phyloP scores from a whole-genome alignment of 2,797 vertebrate species.

The Acanthopagrus latus region DNA sequence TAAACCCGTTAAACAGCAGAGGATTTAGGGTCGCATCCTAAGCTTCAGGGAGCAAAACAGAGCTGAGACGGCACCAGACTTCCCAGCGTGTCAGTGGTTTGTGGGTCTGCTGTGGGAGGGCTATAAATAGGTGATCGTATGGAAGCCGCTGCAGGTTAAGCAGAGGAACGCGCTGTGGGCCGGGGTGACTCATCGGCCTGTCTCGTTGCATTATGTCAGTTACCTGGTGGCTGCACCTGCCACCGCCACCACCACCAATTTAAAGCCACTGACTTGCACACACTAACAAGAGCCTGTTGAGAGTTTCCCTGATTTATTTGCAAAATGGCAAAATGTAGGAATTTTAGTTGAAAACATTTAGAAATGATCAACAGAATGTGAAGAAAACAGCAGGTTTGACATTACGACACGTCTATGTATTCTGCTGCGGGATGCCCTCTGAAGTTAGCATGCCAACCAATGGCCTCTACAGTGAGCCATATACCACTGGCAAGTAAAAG shows the following conservation, averaged over 20 bases:
- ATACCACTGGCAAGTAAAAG: no score
- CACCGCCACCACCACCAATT: conserved; percentile 9
- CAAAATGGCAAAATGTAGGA: no score
- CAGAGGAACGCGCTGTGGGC: conserved; percentile 54
- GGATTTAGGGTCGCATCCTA: conserved; percentile 38
- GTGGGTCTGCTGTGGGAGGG: conserved; percentile 53
- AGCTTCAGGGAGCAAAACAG: conserved; percentile 39
- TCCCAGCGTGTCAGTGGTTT: conserved; percentile 43
- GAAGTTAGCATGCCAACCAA: no score
- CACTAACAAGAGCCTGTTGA: background rate
- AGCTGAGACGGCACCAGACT: conserved; percentile 54
- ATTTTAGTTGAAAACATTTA: no score
- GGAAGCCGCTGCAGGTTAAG: conserved; percentile 73
- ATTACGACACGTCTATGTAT: no score
- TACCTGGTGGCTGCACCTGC: conserved; percentile 77
- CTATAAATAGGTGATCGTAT: conserved; percentile 82
- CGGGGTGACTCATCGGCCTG: conserved; percentile 74
- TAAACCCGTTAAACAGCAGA: conserved; percentile 53
- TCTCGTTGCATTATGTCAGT: conserved; percentile 79
- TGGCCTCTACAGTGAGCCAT: no score
- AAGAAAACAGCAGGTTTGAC: no score
- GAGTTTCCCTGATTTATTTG: background rate
- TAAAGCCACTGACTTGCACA: conserved; percentile 27
- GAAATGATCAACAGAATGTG: no score
- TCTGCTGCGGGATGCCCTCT: no score